Base-by-base conservation (phyloP, 1,140 invertebrate genomes). In the Lepidostoma basale region DNA sequence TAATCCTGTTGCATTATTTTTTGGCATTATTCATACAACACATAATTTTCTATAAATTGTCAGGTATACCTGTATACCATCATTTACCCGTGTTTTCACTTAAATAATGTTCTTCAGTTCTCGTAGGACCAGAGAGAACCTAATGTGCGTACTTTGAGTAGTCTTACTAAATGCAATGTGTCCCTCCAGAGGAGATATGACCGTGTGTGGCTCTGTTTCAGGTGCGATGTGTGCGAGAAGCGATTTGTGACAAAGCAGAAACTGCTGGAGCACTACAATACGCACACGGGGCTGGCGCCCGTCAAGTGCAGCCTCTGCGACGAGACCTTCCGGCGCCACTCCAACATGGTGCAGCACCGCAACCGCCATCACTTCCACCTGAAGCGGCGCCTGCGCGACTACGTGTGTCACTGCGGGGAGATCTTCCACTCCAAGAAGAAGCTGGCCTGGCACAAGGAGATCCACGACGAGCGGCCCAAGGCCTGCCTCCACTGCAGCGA, bases 271-370 rank as follows among this genome's bases (percentile, higher is more conserved):
- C 93, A 96, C 75, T 88, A 88, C 75, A 92, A 92, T 76, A 86
- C 88, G 26, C 93, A 96, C 77, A 92, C 91, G 0, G 91, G 91
- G 1, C 88, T 88, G 28, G 85, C 90, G 30, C 92, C 92, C 6
- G 85, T 92, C 39, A 92, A 92, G 77, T 95, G 93, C 79, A 88
- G 87, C 70, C 75, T 90, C 49, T 96, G 93, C 77, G 88, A 90
- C 71, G 89, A 92, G 76, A 89, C 88, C n/a, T 96, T 95, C 78
- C 86, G 90, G 20, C 85, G 93, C 12, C 89, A 93, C 77, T 93
- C 92, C 59, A 94, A 94, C 78, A 85, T 95, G 73, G 90, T 92
- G 10, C 92, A 94, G 75, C 93, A 96, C 77, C 89, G 90, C 70
- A 92, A 89, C 73, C 80, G 85, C 5, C 86, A 88, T 76, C 89